Evolutionary conservation across 2,888 invertebrate genomes (phyloP).

Genomic region (Tipula helvola): DNA sequence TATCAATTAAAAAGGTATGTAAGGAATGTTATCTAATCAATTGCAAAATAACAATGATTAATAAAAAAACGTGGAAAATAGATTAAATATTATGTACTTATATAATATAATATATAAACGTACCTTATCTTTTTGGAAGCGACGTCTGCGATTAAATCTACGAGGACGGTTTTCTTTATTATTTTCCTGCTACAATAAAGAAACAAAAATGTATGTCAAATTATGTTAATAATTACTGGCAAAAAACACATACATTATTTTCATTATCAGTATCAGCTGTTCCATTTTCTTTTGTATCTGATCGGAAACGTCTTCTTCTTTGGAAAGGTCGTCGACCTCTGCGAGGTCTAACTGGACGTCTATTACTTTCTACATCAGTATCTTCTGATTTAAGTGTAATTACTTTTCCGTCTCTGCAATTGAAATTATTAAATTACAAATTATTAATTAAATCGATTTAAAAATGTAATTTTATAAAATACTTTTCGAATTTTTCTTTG

Average conservation of each 20-base stretch:
- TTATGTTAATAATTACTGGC: not conserved
- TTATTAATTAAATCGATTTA: conserved; percentile 4
- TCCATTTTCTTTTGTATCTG: conserved; percentile 20
- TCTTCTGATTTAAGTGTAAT: conserved; percentile 54
- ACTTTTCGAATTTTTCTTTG: conserved; percentile 54
- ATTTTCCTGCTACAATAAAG: conserved; percentile 9
- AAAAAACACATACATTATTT: not conserved
- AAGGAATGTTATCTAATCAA: not conserved
- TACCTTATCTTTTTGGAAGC: conserved; percentile 5
- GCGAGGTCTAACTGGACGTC: conserved; percentile 24
- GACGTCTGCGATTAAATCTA: conserved; percentile 21
- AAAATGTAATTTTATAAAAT: conserved; percentile 24
- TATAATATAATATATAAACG: not conserved
- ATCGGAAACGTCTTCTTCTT: conserved; percentile 34
- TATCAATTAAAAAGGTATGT: not conserved
- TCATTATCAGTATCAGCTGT: conserved; percentile 12
- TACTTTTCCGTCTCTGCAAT: conserved; percentile 43
- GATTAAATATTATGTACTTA: not conserved
- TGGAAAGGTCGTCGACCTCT: conserved; percentile 27
- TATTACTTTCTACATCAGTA: conserved; percentile 52
- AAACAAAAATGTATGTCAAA: not conserved
- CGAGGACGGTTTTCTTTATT: conserved; percentile 26
- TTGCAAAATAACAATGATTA: not conserved
- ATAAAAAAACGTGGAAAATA: not conserved
- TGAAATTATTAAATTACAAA: not conserved